Percentiles rank a stretch among this genome's conserved stretches.
Conservation (phyloP, 2,113 vertebrate genomes). For the Theristicus caerulescens region DNA sequence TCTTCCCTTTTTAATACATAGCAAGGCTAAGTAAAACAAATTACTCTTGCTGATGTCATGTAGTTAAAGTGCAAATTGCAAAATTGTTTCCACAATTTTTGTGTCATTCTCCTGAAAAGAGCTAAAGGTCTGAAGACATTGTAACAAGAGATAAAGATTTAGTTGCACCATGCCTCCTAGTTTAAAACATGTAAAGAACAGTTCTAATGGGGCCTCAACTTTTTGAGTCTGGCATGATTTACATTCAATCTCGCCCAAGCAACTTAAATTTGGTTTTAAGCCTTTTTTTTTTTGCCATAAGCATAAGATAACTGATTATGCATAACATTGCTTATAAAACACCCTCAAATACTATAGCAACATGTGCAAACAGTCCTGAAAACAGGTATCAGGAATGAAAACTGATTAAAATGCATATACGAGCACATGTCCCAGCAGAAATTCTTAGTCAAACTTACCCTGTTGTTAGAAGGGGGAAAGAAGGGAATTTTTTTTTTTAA, state of each 20-base stretch:
- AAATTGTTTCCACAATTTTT: background rate
- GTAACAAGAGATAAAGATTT: background rate
- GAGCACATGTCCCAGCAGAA: background rate
- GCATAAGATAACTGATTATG: background rate
- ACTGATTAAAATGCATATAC: background rate
- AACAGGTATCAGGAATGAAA: background rate
- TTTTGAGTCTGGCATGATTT: background rate
- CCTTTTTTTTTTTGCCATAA: background rate
- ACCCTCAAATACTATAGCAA: background rate
- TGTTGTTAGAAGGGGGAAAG: background rate
- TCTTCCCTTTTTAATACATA: background rate
- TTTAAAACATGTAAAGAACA: background rate
- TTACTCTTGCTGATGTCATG: background rate
- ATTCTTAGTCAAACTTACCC: background rate
- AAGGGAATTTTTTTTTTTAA: background rate
- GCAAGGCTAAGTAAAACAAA: background rate
- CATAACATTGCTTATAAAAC: background rate
- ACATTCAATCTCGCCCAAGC: background rate
- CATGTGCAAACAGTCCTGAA: background rate
- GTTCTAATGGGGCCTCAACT: background rate
- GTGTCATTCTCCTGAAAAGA: background rate
- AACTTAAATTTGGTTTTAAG: background rate
- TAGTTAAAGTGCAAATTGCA: background rate
- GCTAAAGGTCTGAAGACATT: background rate
- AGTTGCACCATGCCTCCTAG: background rate